Conservation (phyloP, 2,113 vertebrate species). For the Aviceda subcristata region DNA sequence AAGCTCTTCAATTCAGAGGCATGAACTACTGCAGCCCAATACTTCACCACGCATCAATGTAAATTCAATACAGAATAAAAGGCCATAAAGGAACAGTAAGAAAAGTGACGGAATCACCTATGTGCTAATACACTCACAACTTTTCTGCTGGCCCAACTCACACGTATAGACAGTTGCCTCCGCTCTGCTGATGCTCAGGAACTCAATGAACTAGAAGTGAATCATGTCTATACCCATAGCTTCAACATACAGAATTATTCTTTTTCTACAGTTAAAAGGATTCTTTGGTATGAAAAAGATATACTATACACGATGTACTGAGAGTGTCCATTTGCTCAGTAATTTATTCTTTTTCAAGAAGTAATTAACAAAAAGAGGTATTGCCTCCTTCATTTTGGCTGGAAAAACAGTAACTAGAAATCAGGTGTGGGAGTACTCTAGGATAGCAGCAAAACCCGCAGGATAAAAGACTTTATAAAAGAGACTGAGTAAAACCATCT, state of each 20-base stretch:
- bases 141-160: background rate
- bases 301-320: background rate
- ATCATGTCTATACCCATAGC: background rate
- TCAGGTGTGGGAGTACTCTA: background rate
- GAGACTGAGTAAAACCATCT: background rate
- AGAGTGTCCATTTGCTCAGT: background rate
- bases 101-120: background rate
- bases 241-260: background rate
- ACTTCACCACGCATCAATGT: background rate
- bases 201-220: background rate
- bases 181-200: background rate
- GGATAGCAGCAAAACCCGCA: background rate
- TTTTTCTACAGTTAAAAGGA: background rate
- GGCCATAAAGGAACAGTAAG: background rate
- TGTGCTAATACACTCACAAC: background rate
- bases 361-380: background rate
- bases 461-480: background rate
- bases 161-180: background rate
- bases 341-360: background rate
- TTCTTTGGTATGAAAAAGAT: background rate
- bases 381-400: background rate
- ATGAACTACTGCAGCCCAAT: background rate
- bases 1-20: background rate
- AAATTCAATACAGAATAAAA: background rate
- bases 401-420: background rate